A percentile compares a stretch with the other conserved stretches of the same genome.
Conservation (phyloP, 2,888 invertebrate genomes). For the Lycocerus yunnanus region DNA sequence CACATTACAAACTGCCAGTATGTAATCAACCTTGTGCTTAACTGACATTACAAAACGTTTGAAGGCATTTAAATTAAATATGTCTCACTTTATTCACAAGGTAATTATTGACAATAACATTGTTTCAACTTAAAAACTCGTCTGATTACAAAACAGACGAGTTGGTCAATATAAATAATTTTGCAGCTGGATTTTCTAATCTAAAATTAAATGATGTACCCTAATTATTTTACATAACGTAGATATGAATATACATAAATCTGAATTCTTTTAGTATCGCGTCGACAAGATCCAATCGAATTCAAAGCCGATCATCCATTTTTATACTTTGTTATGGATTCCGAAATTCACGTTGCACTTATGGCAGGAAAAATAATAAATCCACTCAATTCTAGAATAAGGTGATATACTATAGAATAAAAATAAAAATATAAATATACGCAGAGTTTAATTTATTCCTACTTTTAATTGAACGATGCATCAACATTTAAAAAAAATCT, state of each 20-base stretch:
- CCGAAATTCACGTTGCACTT: slow-evolving; percentile 76
- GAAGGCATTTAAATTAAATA: slow-evolving; percentile 32
- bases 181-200: slow-evolving; percentile 8
- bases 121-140: slow-evolving; percentile 33
- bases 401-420: slow-evolving; percentile 54
- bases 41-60: slow-evolving; percentile 36
- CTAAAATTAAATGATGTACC: slow-evolving; percentile 11
- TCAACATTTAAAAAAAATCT: no score
- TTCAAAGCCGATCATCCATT: slow-evolving; percentile 84
- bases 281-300: slow-evolving; percentile 62
- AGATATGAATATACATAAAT: no score
- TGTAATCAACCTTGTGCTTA: slow-evolving; percentile 25
- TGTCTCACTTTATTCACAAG: slow-evolving; percentile 36
- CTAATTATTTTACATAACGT: slow-evolving; percentile 6
- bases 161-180: slow-evolving; percentile 15
- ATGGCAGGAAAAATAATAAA: slow-evolving; percentile 85
- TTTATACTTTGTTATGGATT: slow-evolving; percentile 83
- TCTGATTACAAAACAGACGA: neutral
- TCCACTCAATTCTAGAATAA: slow-evolving; percentile 80
- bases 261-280: slow-evolving; percentile 46
- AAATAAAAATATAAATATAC: neutral
- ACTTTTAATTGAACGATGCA: no score
- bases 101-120: slow-evolving; percentile 41
- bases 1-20: slow-evolving; percentile 3
- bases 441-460: neutral